These are phyloP conservation scores for Autographa pulchrina DNA, from an alignment of 2,888 invertebrate species.

Conservation along the genomic window DNA sequence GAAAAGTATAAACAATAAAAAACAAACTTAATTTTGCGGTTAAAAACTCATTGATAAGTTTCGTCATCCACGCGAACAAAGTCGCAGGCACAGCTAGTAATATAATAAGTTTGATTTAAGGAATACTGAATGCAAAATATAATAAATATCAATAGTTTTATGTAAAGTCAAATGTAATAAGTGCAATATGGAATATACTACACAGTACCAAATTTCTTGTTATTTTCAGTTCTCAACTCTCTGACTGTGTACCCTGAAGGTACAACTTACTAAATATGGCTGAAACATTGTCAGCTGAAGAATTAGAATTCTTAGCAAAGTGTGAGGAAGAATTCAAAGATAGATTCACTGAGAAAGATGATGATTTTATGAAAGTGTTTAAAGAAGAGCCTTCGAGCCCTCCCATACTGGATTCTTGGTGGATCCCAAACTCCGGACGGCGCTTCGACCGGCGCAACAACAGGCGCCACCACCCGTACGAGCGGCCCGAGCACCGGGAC, in stretches of 20 bases:
- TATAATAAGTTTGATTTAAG: too few relatives aligned
- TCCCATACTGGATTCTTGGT: constrained; percentile 90
- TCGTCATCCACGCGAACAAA: too few relatives aligned
- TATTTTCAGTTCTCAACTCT: constrained; percentile 73
- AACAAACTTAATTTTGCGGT: too few relatives aligned
- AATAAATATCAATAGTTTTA: too few relatives aligned
- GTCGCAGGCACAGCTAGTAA: too few relatives aligned
- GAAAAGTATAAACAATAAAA: too few relatives aligned
- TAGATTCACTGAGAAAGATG: constrained; percentile 91
- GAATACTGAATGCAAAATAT: too few relatives aligned
- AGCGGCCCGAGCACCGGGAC: constrained; percentile 63
- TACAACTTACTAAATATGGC: constrained; percentile 66
- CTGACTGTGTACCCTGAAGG: constrained; percentile 46
- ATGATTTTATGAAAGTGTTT: constrained; percentile 88
- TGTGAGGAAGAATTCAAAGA: constrained; percentile 91
- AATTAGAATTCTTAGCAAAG: constrained; percentile 89
- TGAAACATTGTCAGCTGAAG: constrained; percentile 85
- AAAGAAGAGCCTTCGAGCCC: constrained; percentile 83
- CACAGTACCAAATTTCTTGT: constrained; percentile 11
- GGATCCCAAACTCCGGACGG: constrained; percentile 69
- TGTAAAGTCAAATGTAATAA: too few relatives aligned
- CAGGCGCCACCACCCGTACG: constrained; percentile 44
- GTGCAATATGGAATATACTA: constrained; percentile 11
- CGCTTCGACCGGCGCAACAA: constrained; percentile 75
- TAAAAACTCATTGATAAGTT: too few relatives aligned